Evolutionary conservation across 2,113 vertebrate genomes (phyloP).

Genomic region (Shinisaurus crocodilurus): DNA sequence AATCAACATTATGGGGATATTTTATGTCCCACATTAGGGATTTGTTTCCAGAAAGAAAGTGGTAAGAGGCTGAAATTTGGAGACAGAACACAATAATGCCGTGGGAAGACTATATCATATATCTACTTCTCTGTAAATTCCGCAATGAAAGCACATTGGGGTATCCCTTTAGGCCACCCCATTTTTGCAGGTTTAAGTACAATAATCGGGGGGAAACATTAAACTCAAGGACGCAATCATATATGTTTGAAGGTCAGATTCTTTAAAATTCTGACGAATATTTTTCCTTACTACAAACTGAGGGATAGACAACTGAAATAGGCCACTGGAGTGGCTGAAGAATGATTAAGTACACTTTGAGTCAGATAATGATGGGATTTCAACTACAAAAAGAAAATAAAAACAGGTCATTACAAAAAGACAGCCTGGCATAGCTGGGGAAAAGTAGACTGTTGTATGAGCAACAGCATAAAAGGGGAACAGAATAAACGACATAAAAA

Average conservation of each 20-base stretch:
- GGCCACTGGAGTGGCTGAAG: neutral
- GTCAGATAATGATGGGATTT: slow-evolving; percentile 26
- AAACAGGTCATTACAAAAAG: slow-evolving; percentile 10
- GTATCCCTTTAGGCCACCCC: no score
- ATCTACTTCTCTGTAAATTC: no score
- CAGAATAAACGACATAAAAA: slow-evolving; percentile 22
- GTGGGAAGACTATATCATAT: no score
- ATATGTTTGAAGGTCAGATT: slow-evolving; percentile 21
- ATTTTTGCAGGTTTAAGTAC: no score
- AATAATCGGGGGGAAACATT: neutral
- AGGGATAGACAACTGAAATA: neutral
- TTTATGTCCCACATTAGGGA: no score
- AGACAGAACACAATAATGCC: no score
- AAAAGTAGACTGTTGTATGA: neutral
- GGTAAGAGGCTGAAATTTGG: no score
- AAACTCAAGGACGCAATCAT: neutral
- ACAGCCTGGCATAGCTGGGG: neutral
- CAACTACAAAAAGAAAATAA: slow-evolving; percentile 21
- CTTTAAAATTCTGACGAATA: slow-evolving; percentile 7
- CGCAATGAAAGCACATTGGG: no score
- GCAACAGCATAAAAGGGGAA: slow-evolving; percentile 18
- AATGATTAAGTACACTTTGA: slow-evolving; percentile 29
- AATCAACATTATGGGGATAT: no score
- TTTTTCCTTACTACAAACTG: neutral
- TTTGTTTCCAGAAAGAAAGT: no score